Base-by-base conservation (phyloP, 2,113 vertebrate genomes). In the Heptranchias perlo region DNA sequence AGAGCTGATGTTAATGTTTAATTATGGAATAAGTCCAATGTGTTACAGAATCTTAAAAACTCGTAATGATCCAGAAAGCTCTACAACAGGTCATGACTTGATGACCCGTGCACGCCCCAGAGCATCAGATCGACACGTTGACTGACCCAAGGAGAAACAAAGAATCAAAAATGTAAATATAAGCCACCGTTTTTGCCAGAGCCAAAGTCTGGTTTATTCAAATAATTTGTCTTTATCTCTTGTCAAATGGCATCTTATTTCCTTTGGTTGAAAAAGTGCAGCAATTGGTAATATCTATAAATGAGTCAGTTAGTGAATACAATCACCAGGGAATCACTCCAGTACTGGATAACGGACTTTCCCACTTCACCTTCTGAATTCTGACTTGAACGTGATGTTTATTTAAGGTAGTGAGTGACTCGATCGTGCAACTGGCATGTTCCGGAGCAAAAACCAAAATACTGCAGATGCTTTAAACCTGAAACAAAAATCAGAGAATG, bases 161-260 rank as follows among this genome's bases (percentile, higher is more conserved):
- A 21, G 35, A 92, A n/a, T 92, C 54, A 62, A 23, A 62, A 92
- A 93, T 62, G 58, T 61, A 62, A 93, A n/a, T n/a, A n/a, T n/a
- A n/a, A n/a, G n/a, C 18, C 35, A 35, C 5, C 89, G 58, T 39
- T 93, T 62, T n/a, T 39, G 61, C 58, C 31, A 39, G 14, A 8
- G 13, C 61, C 58, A 39, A 93, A 62, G 64, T 93, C n/a, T 93
- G 76, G 89, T 93, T 64, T 62, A 62, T 25, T 93, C n/a, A 93
- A 93, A 93, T 93, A 62, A 93, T 64, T 44, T 23, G 89, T 92
- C 89, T 92, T 62, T 92, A 93, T 93, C 89, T 62, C 54, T 93
- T 62, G 58, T 39, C 89, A 93, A 93, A 62, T 93, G 89, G 44
- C 58, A 93, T 62, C 35, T 62, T 64, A 93, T 93, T 93, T 93